Conservation (phyloP, 2,113 vertebrate species). For the Stegostoma tigrinum region DNA sequence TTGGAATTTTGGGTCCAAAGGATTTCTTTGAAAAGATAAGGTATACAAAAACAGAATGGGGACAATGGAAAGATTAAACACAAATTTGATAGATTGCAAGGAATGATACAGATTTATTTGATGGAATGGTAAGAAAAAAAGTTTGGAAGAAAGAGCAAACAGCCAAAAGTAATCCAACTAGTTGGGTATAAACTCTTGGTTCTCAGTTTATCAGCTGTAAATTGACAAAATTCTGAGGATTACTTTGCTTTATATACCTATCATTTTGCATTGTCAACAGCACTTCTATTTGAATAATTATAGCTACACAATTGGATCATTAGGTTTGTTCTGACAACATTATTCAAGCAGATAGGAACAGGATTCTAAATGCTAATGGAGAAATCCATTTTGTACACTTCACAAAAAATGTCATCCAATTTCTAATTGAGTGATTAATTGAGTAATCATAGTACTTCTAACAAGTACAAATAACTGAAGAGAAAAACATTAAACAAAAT, state of each 20-base stretch:
- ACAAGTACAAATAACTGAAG: slow-evolving; percentile 23
- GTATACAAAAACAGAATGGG: background rate
- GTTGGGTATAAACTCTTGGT: background rate
- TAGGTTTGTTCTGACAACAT: background rate
- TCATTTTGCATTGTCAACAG: background rate
- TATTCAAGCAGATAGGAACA: background rate
- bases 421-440: slow-evolving; percentile 35
- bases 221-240: background rate
- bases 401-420: background rate
- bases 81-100: background rate
- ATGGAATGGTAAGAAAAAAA: background rate
- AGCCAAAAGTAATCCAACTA: background rate
- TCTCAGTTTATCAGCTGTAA: background rate
- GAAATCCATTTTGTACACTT: background rate
- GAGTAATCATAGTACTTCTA: background rate
- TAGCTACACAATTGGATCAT: background rate
- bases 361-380: background rate
- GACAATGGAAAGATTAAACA: background rate
- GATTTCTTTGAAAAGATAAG: background rate
- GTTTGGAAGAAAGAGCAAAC: background rate
- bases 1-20: background rate
- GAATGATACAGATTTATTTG: background rate
- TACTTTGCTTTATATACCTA: background rate
- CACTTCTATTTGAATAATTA: background rate
- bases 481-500: background rate